phyloP scores from a whole-genome alignment of 2,797 vertebrate species.

The Muraenolepis orangiensis region DNA sequence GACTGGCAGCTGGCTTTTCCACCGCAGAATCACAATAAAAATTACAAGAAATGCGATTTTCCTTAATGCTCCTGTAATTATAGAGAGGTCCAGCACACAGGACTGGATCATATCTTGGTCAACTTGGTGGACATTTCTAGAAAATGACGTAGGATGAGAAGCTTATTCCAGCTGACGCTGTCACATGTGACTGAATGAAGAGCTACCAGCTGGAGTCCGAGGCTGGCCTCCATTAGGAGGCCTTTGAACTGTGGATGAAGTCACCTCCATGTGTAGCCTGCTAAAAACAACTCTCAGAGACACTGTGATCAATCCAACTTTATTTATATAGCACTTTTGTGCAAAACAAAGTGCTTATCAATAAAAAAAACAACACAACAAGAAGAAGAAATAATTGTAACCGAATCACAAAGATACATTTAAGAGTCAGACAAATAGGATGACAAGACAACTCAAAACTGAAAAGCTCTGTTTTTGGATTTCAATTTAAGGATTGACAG shows the following conservation, averaged over 20 bases:
- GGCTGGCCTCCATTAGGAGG: background rate
- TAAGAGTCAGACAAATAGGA: background rate
- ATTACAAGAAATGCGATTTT: slow-evolving; percentile 36
- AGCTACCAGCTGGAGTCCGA: background rate
- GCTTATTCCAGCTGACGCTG: background rate
- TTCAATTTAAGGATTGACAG: background rate
- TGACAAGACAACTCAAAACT: background rate
- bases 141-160: background rate
- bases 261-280: background rate
- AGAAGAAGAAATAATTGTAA: background rate
- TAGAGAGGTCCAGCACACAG: slow-evolving; percentile 18
- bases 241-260: background rate
- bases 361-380: background rate
- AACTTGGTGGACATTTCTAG: slow-evolving; percentile 5
- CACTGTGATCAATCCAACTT: background rate
- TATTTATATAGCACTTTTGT: background rate
- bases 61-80: slow-evolving; percentile 30
- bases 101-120: slow-evolving; percentile 12
- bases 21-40: slow-evolving; percentile 43
- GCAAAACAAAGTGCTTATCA: background rate
- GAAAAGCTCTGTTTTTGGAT: background rate
- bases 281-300: background rate
- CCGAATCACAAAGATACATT: background rate
- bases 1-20: slow-evolving; percentile 35
- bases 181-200: background rate